A percentile compares a stretch with the other conserved stretches of the same genome.
Conservation (phyloP, 1,140 invertebrate genomes). For the Cyrtorhinus lividipennis region DNA sequence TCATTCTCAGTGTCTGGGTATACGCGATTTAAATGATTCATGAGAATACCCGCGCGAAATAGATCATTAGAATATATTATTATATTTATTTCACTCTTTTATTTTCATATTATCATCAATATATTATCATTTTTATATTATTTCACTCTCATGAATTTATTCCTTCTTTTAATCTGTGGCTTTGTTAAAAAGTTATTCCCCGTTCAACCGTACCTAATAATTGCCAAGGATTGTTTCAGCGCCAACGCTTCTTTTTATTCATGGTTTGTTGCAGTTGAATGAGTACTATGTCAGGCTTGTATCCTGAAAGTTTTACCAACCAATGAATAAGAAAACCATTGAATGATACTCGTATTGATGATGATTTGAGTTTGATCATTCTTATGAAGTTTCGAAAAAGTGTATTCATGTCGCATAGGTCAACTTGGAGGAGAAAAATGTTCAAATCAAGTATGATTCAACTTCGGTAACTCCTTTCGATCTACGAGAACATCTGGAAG, state of each 20-base stretch:
- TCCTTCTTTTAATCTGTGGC: no score
- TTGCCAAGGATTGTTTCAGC: no score
- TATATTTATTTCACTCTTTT: background rate
- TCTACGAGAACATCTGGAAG: constrained; percentile 52
- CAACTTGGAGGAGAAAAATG: constrained; percentile 44
- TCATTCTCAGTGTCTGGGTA: background rate
- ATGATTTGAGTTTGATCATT: background rate
- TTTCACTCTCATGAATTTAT: no score
- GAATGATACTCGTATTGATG: background rate
- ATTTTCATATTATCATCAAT: background rate
- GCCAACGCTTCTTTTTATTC: no score
- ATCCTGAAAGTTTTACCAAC: background rate
- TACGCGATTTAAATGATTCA: background rate
- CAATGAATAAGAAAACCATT: background rate
- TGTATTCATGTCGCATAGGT: constrained; percentile 32
- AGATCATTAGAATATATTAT: background rate
- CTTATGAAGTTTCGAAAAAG: background rate
- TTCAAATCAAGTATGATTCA: constrained; percentile 49
- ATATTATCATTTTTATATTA: background rate
- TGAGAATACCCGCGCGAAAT: background rate
- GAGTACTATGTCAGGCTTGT: background rate
- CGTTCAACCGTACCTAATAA: no score
- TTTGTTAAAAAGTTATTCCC: no score
- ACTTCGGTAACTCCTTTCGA: constrained; percentile 36
- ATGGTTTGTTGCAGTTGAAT: no score